Conservation (phyloP, 2,888 invertebrate genomes). For the Strigamia transsilvanica region DNA sequence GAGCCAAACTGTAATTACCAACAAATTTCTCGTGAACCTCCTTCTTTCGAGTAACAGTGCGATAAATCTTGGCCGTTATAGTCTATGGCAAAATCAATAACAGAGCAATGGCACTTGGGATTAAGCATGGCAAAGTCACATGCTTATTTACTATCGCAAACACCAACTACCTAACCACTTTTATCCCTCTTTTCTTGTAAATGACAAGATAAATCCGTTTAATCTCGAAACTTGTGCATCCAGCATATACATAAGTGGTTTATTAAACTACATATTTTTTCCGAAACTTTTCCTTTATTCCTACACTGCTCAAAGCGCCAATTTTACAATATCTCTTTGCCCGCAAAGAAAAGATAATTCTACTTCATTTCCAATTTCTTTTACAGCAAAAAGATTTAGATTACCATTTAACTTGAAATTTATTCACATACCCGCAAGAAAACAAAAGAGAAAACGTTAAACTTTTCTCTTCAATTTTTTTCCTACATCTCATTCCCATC, state of each 20-base stretch:
- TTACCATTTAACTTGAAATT: slow-evolving; percentile 4
- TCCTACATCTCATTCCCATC: too few relatives aligned
- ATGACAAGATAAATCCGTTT: slow-evolving; percentile 11
- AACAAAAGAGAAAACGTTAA: neutral
- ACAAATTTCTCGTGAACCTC: slow-evolving; percentile 38
- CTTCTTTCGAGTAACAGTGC: slow-evolving; percentile 38
- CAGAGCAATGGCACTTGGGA: slow-evolving; percentile 31
- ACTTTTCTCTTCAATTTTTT: neutral
- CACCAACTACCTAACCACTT: slow-evolving; percentile 31
- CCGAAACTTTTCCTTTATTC: neutral
- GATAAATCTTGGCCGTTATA: slow-evolving; percentile 34
- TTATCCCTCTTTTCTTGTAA: neutral
- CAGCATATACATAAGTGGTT: neutral
- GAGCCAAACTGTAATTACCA: slow-evolving; percentile 38
- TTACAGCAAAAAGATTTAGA: slow-evolving; percentile 20
- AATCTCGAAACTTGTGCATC: neutral
- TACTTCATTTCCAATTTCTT: slow-evolving; percentile 21
- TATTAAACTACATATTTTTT: neutral
- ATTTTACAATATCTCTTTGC: slow-evolving; percentile 22
- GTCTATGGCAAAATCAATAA: slow-evolving; percentile 26
- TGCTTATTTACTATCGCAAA: slow-evolving; percentile 27
- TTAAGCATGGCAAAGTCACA: slow-evolving; percentile 23
- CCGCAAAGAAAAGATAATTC: slow-evolving; percentile 26
- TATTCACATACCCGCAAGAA: slow-evolving; percentile 18
- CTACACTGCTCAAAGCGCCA: neutral